Evolutionary conservation across 2,113 vertebrate genomes (phyloP), one percentile per base, ranked within the genome.

Genomic region (Anser brachyrhynchus): DNA sequence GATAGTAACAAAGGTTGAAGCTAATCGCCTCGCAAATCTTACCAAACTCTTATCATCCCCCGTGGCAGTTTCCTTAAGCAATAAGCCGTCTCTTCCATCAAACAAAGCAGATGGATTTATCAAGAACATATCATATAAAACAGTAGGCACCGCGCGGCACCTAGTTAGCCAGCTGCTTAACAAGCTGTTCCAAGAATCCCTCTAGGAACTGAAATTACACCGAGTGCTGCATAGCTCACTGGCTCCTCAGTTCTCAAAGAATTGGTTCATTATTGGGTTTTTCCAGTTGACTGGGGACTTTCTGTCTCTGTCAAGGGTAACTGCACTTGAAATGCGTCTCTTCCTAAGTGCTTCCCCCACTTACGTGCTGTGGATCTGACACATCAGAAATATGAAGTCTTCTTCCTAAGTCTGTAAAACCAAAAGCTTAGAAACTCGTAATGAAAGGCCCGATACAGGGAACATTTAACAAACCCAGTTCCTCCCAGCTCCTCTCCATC

Each of bases 81-180:
- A 22, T 9, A 75, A 65, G 22, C 7, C 61, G 71, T 29, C 39
- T 82, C 75, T 90, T 22, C 66, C 1, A 0, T 39, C 66, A 72
- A 79, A 85, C 33, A 57, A 52, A 85, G 72, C 2, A 64, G n/a
- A 67, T 20, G 58, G 62, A 72, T 79, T 90, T 82, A 78, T 67
- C 2, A 13, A 65, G 62, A 90, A 41, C 15, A 41, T 37, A 54
- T 44, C 80, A 80, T 5, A 80, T 11, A 51, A 44, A 86, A 18
- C 58, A 31, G 31, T 13, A 52, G 9, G 43, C 52, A 35, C 7
- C 46, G 13, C 25, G 65, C 5, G 66, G 51, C 39, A 87, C 28
- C 71, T 71, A 35, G n/a, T 71, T 43, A 78, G 70, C 69, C 65
- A 89, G 80, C n/a, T 86, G 15, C 55, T 94, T 43, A 80, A 86